These are phyloP conservation scores for Ceratina calcarata DNA, from an alignment of 1,140 invertebrate species.

Conservation along the genomic window DNA sequence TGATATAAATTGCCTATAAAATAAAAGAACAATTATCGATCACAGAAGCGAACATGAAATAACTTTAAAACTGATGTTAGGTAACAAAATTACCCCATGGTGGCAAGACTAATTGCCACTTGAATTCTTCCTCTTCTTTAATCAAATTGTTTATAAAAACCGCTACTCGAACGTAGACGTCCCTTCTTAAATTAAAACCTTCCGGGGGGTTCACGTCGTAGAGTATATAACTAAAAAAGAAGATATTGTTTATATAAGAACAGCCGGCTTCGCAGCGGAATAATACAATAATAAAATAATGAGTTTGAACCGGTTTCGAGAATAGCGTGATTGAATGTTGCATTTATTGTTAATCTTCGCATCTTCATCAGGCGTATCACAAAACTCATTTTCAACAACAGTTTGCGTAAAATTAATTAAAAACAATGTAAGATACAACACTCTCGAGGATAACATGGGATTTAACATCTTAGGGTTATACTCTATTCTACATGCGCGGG, in stretches of 20 bases:
- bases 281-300: not conserved
- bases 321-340: slow-evolving; percentile 22
- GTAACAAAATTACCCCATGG: slow-evolving; percentile 87
- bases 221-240: slow-evolving; percentile 85
- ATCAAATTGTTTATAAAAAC: slow-evolving; percentile 87
- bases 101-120: slow-evolving; percentile 88
- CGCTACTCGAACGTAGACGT: slow-evolving; percentile 96
- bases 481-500: not conserved
- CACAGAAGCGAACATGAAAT: slow-evolving; percentile 11
- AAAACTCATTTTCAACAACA: slow-evolving; percentile 39
- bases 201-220: slow-evolving; percentile 97
- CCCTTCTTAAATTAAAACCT: slow-evolving; percentile 97
- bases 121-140: slow-evolving; percentile 78
- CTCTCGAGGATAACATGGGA: slow-evolving; percentile 2
- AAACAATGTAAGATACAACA: slow-evolving; percentile 26
- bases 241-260: slow-evolving; percentile 12
- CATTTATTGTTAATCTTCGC: slow-evolving; percentile 38
- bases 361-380: slow-evolving; percentile 35
- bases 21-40: not conserved
- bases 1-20: slow-evolving; percentile 86
- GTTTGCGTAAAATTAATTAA: slow-evolving; percentile 19
- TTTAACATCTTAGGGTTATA: slow-evolving; percentile 45
- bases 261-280: not conserved
- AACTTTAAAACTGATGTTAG: slow-evolving; percentile 4
- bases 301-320: slow-evolving; percentile 55